These are phyloP conservation scores for Rhinolophus ferrumequinum DNA, from an alignment of 2,113 vertebrate genomes.

Conservation along the genomic window DNA sequence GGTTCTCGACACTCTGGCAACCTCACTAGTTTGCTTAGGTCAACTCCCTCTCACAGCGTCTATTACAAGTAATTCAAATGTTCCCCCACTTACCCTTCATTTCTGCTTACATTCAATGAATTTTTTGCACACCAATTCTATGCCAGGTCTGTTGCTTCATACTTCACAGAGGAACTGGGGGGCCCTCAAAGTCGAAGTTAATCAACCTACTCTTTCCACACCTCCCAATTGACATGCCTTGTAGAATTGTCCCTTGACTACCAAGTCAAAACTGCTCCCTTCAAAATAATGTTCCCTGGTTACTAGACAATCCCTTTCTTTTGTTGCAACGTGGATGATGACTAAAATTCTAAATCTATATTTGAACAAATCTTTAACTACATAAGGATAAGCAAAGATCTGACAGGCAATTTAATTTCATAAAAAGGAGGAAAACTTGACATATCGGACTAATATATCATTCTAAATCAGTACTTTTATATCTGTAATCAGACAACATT, in stretches of 20 bases:
- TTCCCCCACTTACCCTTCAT: not conserved
- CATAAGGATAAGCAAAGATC: constrained; percentile 54
- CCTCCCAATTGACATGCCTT: not conserved
- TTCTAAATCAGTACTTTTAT: constrained; percentile 68
- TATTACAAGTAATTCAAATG: not conserved
- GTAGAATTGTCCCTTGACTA: not conserved
- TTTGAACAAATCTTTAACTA: constrained; percentile 52
- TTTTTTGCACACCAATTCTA: not conserved
- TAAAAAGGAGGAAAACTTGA: constrained; percentile 61
- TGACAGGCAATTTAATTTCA: constrained; percentile 61
- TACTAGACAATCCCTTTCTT: constrained; percentile 39
- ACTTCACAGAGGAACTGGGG: constrained; percentile 30
- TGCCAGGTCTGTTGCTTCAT: not conserved
- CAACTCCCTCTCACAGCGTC: not conserved
- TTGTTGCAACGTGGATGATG: constrained; percentile 16
- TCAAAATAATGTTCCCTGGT: not conserved
- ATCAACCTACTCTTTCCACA: not conserved
- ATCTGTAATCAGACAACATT: constrained; percentile 73
- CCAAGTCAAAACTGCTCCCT: constrained; percentile 34
- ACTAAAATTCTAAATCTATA: constrained; percentile 40
- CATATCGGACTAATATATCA: constrained; percentile 54
- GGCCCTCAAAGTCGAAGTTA: not conserved
- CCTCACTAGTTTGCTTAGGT: not conserved
- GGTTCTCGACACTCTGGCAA: not conserved
- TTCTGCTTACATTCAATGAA: not conserved